These are phyloP conservation scores for Cossypha heuglini DNA, from an alignment of 2,797 vertebrate genomes.

Conservation along the genomic window DNA sequence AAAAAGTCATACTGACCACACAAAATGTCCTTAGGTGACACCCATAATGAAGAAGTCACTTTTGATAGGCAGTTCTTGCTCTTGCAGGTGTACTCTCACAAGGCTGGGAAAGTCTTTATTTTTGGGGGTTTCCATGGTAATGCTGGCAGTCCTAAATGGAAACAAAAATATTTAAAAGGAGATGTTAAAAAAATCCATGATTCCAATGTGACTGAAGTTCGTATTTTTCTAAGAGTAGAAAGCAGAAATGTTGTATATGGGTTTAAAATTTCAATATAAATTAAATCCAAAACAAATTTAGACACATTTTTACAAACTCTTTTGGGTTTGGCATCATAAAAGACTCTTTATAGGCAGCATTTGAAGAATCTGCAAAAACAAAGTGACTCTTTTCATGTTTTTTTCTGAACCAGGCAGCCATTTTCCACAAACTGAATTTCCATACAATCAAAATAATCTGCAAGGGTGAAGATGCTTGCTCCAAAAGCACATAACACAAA, in stretches of 20 bases:
- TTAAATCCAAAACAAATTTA: not conserved
- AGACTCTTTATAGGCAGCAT: not conserved
- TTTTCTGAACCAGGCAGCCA: not conserved
- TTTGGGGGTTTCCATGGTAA: constrained; percentile 54
- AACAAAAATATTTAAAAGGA: constrained; percentile 62
- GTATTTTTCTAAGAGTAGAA: constrained; percentile 2
- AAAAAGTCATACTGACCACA: not conserved
- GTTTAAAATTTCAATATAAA: not conserved
- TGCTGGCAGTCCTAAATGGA: constrained; percentile 58
- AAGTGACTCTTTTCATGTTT: not conserved
- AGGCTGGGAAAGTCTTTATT: constrained; percentile 51
- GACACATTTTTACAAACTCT: not conserved
- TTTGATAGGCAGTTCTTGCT: not conserved
- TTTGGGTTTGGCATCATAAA: not conserved
- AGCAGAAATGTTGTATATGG: not conserved
- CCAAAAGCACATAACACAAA: not conserved
- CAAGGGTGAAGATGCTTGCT: not conserved
- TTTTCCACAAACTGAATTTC: not conserved
- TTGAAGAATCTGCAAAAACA: not conserved
- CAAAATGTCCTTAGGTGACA: constrained; percentile 45
- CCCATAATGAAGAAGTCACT: not conserved
- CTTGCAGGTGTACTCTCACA: constrained; percentile 57
- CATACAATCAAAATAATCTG: not conserved
- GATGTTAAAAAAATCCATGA: not conserved
- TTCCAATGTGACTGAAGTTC: constrained; percentile 18